Conservation (phyloP, 1,140 invertebrate genomes). For the Hypsibius dujardini region DNA sequence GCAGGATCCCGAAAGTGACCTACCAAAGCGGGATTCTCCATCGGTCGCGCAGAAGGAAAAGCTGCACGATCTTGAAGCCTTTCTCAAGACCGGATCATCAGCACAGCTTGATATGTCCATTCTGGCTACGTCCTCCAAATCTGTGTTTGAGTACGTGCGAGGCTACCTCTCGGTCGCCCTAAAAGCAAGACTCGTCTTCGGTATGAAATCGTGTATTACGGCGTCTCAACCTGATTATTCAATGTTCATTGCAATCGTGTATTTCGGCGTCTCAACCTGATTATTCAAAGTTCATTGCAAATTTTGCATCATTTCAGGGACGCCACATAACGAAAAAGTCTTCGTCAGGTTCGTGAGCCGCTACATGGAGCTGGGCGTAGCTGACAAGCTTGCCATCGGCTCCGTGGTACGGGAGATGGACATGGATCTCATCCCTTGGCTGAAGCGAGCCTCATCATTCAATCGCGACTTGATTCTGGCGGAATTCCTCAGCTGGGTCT, state of each 20-base stretch:
- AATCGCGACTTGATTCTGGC: background rate
- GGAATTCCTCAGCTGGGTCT: background rate
- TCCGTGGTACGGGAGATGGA: background rate
- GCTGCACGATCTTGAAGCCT: too few species aligned
- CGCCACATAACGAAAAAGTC: constrained; percentile 3
- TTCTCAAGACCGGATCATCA: too few species aligned
- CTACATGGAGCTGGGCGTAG: background rate
- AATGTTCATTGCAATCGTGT: background rate
- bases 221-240: background rate
- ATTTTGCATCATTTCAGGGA: background rate
- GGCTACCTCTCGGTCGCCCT: too few species aligned
- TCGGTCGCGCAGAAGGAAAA: too few species aligned
- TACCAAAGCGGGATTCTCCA: too few species aligned
- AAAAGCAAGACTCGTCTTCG: too few species aligned
- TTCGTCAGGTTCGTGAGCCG: background rate
- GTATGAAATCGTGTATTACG: background rate
- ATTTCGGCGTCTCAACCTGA: background rate
- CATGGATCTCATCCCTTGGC: background rate
- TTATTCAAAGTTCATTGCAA: background rate
- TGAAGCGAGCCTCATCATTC: background rate
- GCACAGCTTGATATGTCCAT: too few species aligned
- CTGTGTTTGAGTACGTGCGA: too few species aligned
- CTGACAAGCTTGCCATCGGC: background rate
- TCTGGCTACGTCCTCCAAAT: too few species aligned
- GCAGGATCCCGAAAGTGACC: too few species aligned